Base-by-base conservation (phyloP, 2,888 invertebrate species). In the Uropetala carovei region DNA sequence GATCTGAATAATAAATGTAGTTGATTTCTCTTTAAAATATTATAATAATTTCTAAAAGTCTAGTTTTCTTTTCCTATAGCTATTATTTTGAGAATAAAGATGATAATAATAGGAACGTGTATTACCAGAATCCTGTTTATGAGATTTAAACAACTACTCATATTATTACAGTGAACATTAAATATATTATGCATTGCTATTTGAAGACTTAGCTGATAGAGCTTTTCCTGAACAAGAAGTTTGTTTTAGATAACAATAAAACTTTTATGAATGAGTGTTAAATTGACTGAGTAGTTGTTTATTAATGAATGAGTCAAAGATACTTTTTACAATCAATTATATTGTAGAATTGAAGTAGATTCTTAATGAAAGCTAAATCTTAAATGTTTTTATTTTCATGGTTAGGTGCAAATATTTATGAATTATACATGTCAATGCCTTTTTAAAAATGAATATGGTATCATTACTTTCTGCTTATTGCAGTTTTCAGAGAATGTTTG, bases 231-330 rank as follows among this genome's bases (percentile, higher is more conserved):
- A 43, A 43, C 5, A 43, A 43, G 43, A 43, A 5, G 43, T 43
- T 43, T 43, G 43, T 43, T 43, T 43, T 57, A 18, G 10, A n/a
- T 57, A n/a, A 13, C 7, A 75, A 13, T 83, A 83, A 18, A n/a
- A 13, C 56, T 56, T n/a, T 43, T 3, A 43, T 83, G 1, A 9
- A 57, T n/a, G n/a, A 9, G 0, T 18, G n/a, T 18, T 11, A 14
- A 89, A 11, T 16, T 89, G 60, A 0, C 10, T 89, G 89, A 89
- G 89, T 68, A 56, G 89, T 60, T 89, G 89, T 43, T 89, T 86
- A 60, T 13, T 59, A 30, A 27, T 16, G n/a, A 89, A 30, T 68
- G 18, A 89, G 30, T 89, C 4, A 9, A 75, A 8, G 43, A 43
- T 1, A 43, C 27, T 75, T 75, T 75, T 60, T 14, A 18, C 13